Percentiles rank a stretch among this genome's conserved stretches.
phyloP scores from a whole-genome alignment of 2,888 invertebrate genomes.

The Clostera curtula region DNA sequence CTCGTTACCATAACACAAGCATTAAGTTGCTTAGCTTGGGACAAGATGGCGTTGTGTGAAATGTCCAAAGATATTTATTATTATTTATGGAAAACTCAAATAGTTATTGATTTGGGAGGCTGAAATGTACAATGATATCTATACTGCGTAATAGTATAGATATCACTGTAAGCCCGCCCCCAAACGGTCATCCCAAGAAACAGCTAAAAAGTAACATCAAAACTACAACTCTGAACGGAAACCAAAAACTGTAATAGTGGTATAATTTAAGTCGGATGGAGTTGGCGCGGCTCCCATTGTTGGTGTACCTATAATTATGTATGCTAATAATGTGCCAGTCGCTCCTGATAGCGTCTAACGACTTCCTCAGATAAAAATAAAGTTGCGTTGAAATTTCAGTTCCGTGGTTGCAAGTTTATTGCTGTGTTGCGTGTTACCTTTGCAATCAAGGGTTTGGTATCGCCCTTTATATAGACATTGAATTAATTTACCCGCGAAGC shows the following conservation, averaged over 20 bases:
- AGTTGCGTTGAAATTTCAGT: constrained; percentile 74
- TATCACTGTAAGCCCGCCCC: no score
- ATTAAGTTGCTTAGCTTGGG: no score
- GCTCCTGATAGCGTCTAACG: constrained; percentile 71
- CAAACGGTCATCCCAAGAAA: no score
- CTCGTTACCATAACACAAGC: no score
- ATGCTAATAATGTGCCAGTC: constrained; percentile 70
- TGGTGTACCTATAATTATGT: constrained; percentile 71
- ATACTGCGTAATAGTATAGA: no score
- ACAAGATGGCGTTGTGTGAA: no score
- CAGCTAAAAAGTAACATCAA: no score
- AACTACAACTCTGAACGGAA: no score
- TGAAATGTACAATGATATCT: no score
- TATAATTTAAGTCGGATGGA: constrained; percentile 54
- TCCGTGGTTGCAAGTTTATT: constrained; percentile 70
- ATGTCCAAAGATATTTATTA: no score
- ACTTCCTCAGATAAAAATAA: constrained; percentile 73
- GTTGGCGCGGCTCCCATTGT: constrained; percentile 64
- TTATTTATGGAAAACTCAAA: no score
- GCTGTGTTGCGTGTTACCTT: constrained; percentile 61
- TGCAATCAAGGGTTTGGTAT: constrained; percentile 57
- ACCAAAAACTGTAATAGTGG: constrained; percentile 59
- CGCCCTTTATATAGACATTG: constrained; percentile 70
- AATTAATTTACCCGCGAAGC: constrained; percentile 63
- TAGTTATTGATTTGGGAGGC: no score